Evolutionary conservation across 92 coral and sea anemone genomes (phyloP), one percentile per base, ranked within the genome.

Genomic region (Pocillopora grandis): DNA sequence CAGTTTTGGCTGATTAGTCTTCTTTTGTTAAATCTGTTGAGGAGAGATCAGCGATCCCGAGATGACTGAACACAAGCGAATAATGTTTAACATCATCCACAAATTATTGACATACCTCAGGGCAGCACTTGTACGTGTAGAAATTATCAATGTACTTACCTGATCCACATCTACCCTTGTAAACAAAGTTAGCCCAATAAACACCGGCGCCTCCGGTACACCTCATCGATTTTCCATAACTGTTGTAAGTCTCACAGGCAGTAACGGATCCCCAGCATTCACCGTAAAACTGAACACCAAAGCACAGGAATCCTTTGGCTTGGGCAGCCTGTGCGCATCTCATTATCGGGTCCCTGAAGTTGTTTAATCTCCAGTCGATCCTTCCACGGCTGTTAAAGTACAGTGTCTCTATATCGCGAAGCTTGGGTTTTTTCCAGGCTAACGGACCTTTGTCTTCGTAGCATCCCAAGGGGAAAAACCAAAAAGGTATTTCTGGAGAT

Each of bases 101-200:
- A 67, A 67, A 10, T 23, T 12, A 67, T 13, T 31, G 37, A 15
- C 35, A 17, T 15, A 67, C 13, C 37, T 8, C 35, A 36, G 5
- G 12, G 35, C 12, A 10, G 37, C 21, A 65, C 31, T 27, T 20
- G 31, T 36, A 9, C 2, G 33, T 36, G 31, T 15, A 12, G 49
- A 68, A 27, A 36, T 67, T 13, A 59, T 37, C 31, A 42, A 74
- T 15, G 3, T 33, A 72, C 16, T 15, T 64, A 83, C 87, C 66
- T 83, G 87, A 83, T 33, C 87, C 87, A 55, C 87, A 83, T 55
- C 56, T 83, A 21, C 56, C 80, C 27, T 5, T 62, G 80, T 74
- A 83, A 9, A 83, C 87, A 55, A 13, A 73, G 63, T 62, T 48
- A 10, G 87, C 16, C 87, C 87, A 83, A 36, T 62, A 31, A 10